Evolutionary conservation across 2,797 vertebrate genomes (phyloP).

Genomic region (Arnoldichthys spilopterus): DNA sequence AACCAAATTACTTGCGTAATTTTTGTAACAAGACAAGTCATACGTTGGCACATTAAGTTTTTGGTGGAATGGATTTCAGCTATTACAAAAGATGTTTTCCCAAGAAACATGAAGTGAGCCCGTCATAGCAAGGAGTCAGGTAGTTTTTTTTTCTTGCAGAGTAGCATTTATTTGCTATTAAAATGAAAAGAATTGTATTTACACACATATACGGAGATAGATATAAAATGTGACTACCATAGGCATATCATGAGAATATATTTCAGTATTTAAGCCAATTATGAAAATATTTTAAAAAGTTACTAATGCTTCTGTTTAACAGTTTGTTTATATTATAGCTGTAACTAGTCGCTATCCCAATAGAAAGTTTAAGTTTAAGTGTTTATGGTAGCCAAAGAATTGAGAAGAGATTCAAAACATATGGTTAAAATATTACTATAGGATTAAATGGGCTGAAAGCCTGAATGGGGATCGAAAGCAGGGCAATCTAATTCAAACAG

Average conservation of each 20-base stretch:
- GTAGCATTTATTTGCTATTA: conserved; percentile 67
- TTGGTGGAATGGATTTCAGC: conserved; percentile 34
- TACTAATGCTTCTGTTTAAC: conserved; percentile 64
- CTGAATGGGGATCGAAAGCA: neutral
- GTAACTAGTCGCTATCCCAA: conserved; percentile 59
- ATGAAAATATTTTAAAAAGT: conserved; percentile 62
- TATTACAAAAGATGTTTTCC: conserved; percentile 36
- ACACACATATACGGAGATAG: conserved; percentile 64
- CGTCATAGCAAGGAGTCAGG: conserved; percentile 51
- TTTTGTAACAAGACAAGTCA: neutral
- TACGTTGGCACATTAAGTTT: neutral
- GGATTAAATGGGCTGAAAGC: conserved; percentile 26
- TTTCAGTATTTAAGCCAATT: conserved; percentile 71
- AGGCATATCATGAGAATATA: conserved; percentile 72
- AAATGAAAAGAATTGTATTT: conserved; percentile 60
- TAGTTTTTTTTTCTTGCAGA: conserved; percentile 58
- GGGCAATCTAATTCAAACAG: neutral
- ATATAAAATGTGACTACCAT: conserved; percentile 64
- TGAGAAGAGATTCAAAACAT: conserved; percentile 40
- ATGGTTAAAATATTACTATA: conserved; percentile 28
- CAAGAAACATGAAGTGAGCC: conserved; percentile 47
- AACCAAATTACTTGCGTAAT: neutral
- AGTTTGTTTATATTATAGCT: conserved; percentile 61
- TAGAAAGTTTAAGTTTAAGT: conserved; percentile 64
- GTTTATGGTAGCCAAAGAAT: conserved; percentile 79